Evolutionary conservation across 2,888 invertebrate species (phyloP), one percentile per base, ranked within the genome.

Genomic region (Eulithis prunata): DNA sequence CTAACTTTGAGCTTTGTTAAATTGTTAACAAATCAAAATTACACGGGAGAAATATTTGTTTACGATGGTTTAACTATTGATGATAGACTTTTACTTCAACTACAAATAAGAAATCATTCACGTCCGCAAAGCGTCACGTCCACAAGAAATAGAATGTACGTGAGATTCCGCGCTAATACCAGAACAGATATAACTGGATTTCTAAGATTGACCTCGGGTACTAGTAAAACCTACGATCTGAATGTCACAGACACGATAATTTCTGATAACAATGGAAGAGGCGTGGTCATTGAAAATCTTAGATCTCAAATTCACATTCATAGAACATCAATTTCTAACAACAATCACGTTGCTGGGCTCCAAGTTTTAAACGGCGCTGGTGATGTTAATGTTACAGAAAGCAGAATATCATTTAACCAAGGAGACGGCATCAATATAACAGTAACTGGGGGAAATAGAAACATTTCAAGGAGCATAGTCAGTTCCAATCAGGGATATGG

Each of bases 381-480:
- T 1, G 98, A 99, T 85, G 95, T 99, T 0, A 98, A 99, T 85
- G 94, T 99, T 3, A 99, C 99, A 21, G 96, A 97, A 76, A 98
- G 98, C 71, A 94, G 96, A 77, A 96, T 99, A 73, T 96, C 97
- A 14, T 96, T 97, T 75, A 99, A 99, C 84, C 95, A 96, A 80
- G 98, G 98, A 1, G 98, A 98, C 79, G 99, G 99, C 0, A 94
- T 99, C 10, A 99, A 99, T 85, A 96, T 99, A 11, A 98, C 99
- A 0, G 98, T 98, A 68, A 97, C 97, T 3, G 99, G 99, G 0
- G 99, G 99, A 0, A 97, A 96, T 76, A 94, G 98, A 70, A 98
- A 99, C 80, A 94, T 99, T 68, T 99, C 99, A 11, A 94, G 96
- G 75, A 97, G 97, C 53, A 96, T 95, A 36, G 91, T 99, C 32